Evolutionary conservation across 2,113 vertebrate genomes (phyloP).

Genomic region (Notothenia coriiceps): DNA sequence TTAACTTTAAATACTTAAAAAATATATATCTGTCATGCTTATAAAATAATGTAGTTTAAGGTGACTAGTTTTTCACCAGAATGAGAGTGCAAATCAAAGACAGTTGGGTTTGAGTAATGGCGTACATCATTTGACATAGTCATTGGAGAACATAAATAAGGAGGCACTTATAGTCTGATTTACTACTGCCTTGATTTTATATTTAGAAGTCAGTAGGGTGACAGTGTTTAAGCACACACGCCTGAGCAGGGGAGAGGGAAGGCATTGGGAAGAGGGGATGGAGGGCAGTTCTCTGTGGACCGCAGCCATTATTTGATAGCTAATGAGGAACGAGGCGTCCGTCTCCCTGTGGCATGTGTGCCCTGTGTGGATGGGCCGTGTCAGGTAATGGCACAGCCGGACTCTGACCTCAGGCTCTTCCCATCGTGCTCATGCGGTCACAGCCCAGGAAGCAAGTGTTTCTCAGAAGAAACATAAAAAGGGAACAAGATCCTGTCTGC

Average conservation of each 20-base stretch:
- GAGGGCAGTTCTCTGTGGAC: slow-evolving; percentile 57
- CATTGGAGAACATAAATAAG: too few relatives aligned
- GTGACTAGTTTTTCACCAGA: too few relatives aligned
- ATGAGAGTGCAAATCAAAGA: too few relatives aligned
- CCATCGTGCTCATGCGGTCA: slow-evolving; percentile 70
- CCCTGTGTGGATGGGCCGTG: slow-evolving; percentile 53
- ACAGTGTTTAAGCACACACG: background rate
- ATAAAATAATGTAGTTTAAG: too few relatives aligned
- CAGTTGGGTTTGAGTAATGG: too few relatives aligned
- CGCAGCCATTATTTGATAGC: slow-evolving; percentile 61
- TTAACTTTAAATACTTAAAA: too few relatives aligned
- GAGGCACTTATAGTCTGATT: too few relatives aligned
- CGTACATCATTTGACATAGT: too few relatives aligned
- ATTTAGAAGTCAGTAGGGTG: background rate
- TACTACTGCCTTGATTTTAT: background rate
- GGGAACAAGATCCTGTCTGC: slow-evolving; percentile 27
- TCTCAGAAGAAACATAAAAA: slow-evolving; percentile 38
- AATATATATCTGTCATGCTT: too few relatives aligned
- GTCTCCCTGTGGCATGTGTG: slow-evolving; percentile 59
- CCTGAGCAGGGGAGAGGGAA: background rate
- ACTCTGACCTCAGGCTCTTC: slow-evolving; percentile 59
- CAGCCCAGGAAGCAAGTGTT: slow-evolving; percentile 42
- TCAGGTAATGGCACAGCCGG: slow-evolving; percentile 64
- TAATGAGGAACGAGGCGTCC: slow-evolving; percentile 57
- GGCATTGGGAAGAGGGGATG: slow-evolving; percentile 22